Base-by-base conservation (phyloP, 2,113 vertebrate species). In the Stigmatopora argus region DNA sequence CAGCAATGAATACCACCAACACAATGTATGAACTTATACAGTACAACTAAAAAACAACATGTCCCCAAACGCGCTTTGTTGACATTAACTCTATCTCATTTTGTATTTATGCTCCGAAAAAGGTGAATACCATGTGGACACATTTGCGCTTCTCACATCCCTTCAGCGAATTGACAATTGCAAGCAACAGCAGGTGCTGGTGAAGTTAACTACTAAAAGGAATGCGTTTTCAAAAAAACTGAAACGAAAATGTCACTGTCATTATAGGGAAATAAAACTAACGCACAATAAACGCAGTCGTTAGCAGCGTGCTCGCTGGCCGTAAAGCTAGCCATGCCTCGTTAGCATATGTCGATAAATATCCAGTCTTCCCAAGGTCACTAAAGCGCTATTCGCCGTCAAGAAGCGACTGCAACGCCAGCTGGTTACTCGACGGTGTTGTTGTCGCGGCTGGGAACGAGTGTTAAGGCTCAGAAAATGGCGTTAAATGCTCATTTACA, bases 301-400 rank as follows among this genome's bases (percentile, higher is more conserved):
- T 63, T 72, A 72, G 70, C 74, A 34, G 11, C 17, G 3, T 64
- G 76, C 67, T 72, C 71, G 64, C 69, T 67, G 21, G 19, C 49
- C 11, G 45, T 58, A 51, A 64, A 70, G 63, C 72, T 70, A 62
- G 2, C 64, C 62, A 76, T 52, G 23, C 15, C 23, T 17, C 65
- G 74, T 74, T 85, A 86, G 84, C 85, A 75, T 84, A 71, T 81
- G 74, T 83, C 80, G 69, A 88, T 84, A 86, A 85, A 87, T 66
- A 83, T 75, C 70, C 76, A 83, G 52, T 49, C 57, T 65, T 57
- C 56, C 74, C 86, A 89, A 89, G 87, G 87, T 89, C 87, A 89
- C 69, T 52, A 81, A 83, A 49, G 3, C 63, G 23, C 57, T 49
- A 45, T 7, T 23, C 55, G 13, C 9, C n/a, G 52, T 41, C 56